phyloP scores from a whole-genome alignment of 2,888 invertebrate genomes.

The Tigriopus californicus region DNA sequence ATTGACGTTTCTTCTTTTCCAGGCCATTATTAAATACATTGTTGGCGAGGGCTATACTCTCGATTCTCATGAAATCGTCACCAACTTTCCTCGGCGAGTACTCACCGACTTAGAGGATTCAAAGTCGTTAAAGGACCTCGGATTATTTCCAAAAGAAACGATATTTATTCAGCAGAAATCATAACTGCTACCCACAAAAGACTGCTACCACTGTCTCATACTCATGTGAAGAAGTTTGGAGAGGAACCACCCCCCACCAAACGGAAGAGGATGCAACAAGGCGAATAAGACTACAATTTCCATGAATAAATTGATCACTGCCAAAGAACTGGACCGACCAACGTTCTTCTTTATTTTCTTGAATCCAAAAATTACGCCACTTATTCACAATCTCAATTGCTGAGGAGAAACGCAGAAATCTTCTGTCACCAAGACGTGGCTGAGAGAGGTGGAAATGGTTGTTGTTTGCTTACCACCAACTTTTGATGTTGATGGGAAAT shows the following conservation, averaged over 20 bases:
- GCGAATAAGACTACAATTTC: too few relatives aligned
- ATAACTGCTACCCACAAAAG: too few relatives aligned
- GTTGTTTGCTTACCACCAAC: constrained; percentile 89
- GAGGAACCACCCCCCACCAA: too few relatives aligned
- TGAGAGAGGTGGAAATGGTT: constrained; percentile 64
- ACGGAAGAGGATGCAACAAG: too few relatives aligned
- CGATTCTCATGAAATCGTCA: constrained; percentile 28
- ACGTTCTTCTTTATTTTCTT: too few relatives aligned
- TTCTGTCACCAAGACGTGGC: constrained; percentile 5
- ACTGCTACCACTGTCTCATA: too few relatives aligned
- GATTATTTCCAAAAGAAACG: constrained; percentile 29
- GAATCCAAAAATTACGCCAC: too few relatives aligned
- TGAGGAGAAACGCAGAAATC: not conserved
- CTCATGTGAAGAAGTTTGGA: too few relatives aligned
- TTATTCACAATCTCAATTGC: too few relatives aligned
- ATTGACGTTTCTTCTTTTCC: constrained; percentile 18
- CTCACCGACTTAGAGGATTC: constrained; percentile 25
- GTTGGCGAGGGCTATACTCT: constrained; percentile 25
- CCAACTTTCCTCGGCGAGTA: constrained; percentile 28
- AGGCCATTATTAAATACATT: constrained; percentile 28
- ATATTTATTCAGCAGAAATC: constrained; percentile 27
- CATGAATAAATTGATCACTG: too few relatives aligned
- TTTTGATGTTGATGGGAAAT: constrained; percentile 93
- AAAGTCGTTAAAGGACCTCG: constrained; percentile 26
- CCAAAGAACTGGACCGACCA: too few relatives aligned